Base-by-base conservation (phyloP, 2,113 vertebrate genomes). In the Channa maculata region DNA sequence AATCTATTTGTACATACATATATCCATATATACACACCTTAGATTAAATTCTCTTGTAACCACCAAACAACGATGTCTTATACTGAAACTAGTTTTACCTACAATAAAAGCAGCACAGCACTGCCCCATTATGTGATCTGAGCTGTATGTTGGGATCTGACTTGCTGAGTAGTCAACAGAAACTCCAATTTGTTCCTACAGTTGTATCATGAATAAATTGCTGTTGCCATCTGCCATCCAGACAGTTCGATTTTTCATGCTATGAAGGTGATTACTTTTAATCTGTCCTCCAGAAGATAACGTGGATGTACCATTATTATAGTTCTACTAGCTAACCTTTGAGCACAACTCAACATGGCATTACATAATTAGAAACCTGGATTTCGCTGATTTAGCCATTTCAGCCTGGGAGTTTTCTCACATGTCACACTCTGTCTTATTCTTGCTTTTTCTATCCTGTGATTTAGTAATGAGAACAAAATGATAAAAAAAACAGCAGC, bases 181-280 rank as follows among this genome's bases (percentile, higher is more conserved):
- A 63, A 57, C 14, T 24, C 24, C 71, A 59, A 46, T 79, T 62
- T 70, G 61, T n/a, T 24, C 15, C 51, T 8, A 48, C 72, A 67
- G 57, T 62, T 41, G 37, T 34, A 66, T 60, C 55, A 39, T 77
- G 57, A 80, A 76, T 61, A 73, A 61, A 83, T 62, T 66, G 39
- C 38, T 15, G 24, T 38, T 0, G 24, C 75, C 79, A 74, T 80
- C 78, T 79, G 67, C 78, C 55, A n/a, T 14, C 52, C 69, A 72
- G 66, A 53, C 61, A 60, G 43, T 14, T 36, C 60, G 43, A 79
- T 79, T 65, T 67, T 71, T 71, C 63, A 64, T 60, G 38, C 57
- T 12, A 49, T 9, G 65, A 60, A 65, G 60, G 68, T 69, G 63
- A 71, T 79, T 60, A 48, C 4, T 1, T 68, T 73, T 75, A 69